Conservation (phyloP, 1,140 invertebrate species). For the Drosophila athabasca region DNA sequence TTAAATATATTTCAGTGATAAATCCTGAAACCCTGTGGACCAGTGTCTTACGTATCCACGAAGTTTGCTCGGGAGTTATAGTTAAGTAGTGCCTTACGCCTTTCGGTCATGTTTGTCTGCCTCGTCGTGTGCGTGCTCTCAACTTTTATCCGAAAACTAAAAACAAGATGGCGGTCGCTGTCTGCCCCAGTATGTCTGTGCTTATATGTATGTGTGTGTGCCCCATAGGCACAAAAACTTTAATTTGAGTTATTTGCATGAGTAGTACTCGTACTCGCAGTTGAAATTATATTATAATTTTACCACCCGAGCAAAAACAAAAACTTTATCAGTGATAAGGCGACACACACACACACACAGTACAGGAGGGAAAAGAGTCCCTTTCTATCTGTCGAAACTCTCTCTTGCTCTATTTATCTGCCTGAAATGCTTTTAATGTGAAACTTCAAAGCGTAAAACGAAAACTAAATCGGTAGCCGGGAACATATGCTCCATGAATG, state of each 20-base stretch:
- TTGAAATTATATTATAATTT: slow-evolving; percentile 78
- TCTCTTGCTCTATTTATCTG: slow-evolving; percentile 43
- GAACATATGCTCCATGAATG: slow-evolving; percentile 65
- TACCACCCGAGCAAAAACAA: slow-evolving; percentile 57
- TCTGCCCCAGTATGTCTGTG: slow-evolving; percentile 16
- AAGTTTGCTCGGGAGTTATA: background rate
- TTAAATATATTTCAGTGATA: background rate
- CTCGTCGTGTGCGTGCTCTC: slow-evolving; percentile 47
- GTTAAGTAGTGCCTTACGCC: slow-evolving; percentile 11
- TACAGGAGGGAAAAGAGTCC: background rate
- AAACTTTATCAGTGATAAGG: slow-evolving; percentile 67
- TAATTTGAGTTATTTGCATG: slow-evolving; percentile 76
- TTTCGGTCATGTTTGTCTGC: slow-evolving; percentile 36
- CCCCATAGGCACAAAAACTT: slow-evolving; percentile 72
- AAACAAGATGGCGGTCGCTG: slow-evolving; percentile 65
- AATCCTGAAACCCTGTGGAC: background rate
- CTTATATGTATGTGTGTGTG: slow-evolving; percentile 31
- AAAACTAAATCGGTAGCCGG: slow-evolving; percentile 62
- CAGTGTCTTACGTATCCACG: background rate
- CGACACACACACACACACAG: slow-evolving; percentile 17
- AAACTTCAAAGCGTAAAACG: slow-evolving; percentile 57
- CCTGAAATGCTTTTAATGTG: slow-evolving; percentile 68
- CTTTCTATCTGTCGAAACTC: slow-evolving; percentile 1
- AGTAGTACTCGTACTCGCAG: slow-evolving; percentile 48
- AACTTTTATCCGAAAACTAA: slow-evolving; percentile 68